Conservation (phyloP, 2,797 vertebrate species). For the Miichthys miiuy region DNA sequence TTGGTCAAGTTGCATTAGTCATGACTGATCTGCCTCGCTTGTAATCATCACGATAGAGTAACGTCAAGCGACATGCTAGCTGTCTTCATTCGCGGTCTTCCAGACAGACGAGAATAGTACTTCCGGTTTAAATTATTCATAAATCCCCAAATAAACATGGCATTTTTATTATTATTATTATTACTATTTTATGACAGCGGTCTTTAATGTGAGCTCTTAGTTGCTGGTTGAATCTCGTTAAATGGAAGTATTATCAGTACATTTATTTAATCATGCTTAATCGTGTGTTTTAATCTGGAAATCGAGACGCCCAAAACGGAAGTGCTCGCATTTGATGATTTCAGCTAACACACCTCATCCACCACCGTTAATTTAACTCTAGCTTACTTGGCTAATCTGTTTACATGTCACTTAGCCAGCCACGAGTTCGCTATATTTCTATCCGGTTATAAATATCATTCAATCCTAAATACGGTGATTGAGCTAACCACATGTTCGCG, state of each 20-base stretch:
- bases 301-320: conserved; percentile 27
- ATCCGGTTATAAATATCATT: too few relatives aligned
- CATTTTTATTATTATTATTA: too few relatives aligned
- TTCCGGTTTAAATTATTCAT: conserved; percentile 12
- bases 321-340: not conserved
- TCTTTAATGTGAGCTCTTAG: fast-evolving
- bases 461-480: not conserved
- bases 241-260: not conserved
- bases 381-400: conserved; percentile 56
- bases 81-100: not conserved
- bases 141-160: fast-evolving
- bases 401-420: conserved; percentile 11
- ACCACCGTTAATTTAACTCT: conserved; percentile 14
- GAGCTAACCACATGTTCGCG: not conserved
- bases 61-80: conserved; percentile 3
- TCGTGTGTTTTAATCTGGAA: conserved; percentile 36
- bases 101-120: not conserved
- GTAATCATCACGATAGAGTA: not conserved
- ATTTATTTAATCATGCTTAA: not conserved
- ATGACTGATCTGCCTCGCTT: not conserved
- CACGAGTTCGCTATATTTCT: not conserved
- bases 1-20: conserved; percentile 14
- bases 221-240: not conserved
- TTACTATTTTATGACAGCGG: fast-evolving
- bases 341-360: not conserved